Base-by-base conservation (phyloP, 1,140 invertebrate species). In the Oncopodura yosiiana region DNA sequence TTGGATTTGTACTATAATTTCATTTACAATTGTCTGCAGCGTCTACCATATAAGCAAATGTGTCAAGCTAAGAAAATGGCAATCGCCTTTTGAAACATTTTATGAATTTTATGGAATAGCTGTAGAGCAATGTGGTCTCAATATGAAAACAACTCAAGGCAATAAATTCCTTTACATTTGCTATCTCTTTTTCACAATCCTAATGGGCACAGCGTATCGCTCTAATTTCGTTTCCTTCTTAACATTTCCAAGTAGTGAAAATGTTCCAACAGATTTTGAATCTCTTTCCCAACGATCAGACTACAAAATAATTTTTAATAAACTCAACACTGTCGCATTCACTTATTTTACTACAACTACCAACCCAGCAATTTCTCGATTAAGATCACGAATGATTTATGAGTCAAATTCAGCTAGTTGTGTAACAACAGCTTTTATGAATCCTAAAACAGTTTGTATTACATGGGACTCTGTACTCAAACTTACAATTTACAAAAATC, bases 131-230 rank as follows among this genome's bases (percentile, higher is more conserved):
- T n/a, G n/a, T n/a, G n/a, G n/a, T n/a, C 36, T 21, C 11, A 18
- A 32, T 11, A 11, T 2, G 2, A 11, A n/a, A 23, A 8, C 38
- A 37, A 1, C 2, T 3, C 41, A n/a, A n/a, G 32, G 23, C n/a
- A 36, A 32, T 1, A n/a, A 29, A n/a, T n/a, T 46, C 9, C 23
- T 52, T 14, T 18, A 26, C 12, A 32, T 36, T 19, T 24, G 51
- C 9, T 52, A 32, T 39, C 12, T 60, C 1, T 27, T 49, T 26
- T 56, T 56, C 11, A 37, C 48, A 3, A 37, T 56, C 14, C 24
- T 60, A 4, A 55, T 56, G 24, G 46, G 46, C 46, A 55, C 42
- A 12, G 52, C 53, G 4, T 60, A 60, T 24, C 51, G 36, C 23
- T 37, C 46, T 26, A 60, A 55, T 29, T 37, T 60, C 21, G 53